A percentile compares a stretch with the other conserved stretches of the same genome.
phyloP scores from a whole-genome alignment of 2,888 invertebrate species.

The Graphium colonna region DNA sequence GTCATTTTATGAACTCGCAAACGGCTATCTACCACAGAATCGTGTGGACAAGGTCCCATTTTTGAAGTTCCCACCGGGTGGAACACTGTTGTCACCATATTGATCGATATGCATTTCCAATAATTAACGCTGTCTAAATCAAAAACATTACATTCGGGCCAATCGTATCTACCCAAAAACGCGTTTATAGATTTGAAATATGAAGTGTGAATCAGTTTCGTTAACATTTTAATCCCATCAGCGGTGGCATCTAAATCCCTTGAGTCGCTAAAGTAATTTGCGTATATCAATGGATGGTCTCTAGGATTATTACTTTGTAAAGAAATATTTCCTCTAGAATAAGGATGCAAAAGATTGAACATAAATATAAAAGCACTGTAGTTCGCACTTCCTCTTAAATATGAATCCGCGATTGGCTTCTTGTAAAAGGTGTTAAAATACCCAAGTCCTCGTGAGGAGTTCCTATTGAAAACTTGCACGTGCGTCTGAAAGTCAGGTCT shows the following conservation, averaged over 20 bases:
- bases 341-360: conserved; percentile 64
- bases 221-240: conserved; percentile 45
- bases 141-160: conserved; percentile 40
- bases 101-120: conserved; percentile 61
- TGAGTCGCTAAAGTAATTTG: conserved; percentile 81
- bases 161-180: conserved; percentile 40
- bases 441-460: conserved; percentile 27
- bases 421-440: neutral
- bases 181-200: conserved; percentile 47
- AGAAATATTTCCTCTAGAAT: conserved; percentile 75
- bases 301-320: conserved; percentile 77
- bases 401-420: conserved; percentile 25
- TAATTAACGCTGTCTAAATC: conserved; percentile 43
- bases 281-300: conserved; percentile 79
- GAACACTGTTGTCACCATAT: conserved; percentile 73
- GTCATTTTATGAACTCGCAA: conserved; percentile 82
- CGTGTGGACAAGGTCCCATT: conserved; percentile 70
- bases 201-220: conserved; percentile 40
- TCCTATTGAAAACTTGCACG: conserved; percentile 42
- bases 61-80: conserved; percentile 84
- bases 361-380: conserved; percentile 45
- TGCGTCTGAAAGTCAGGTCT: conserved; percentile 51
- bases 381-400: conserved; percentile 38
- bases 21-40: conserved; percentile 70
- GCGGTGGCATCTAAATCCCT: conserved; percentile 64